phyloP scores from a whole-genome alignment of 2,797 vertebrate species.

The Clangula hyemalis region DNA sequence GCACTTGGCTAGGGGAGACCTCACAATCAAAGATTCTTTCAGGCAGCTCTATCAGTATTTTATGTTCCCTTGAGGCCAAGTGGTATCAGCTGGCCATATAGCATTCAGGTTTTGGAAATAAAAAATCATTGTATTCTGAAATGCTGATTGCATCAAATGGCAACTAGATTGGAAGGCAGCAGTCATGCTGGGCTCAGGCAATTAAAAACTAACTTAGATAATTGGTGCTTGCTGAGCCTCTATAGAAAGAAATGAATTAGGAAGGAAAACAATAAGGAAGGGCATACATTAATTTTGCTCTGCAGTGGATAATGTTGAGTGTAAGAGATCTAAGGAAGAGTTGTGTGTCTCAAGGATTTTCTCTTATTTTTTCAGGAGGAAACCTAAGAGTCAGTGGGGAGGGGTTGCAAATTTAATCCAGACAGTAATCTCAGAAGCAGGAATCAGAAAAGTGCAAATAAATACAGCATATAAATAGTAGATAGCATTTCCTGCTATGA shows the following conservation, averaged over 20 bases:
- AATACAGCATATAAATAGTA: conserved; percentile 9
- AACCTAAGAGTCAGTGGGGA: neutral
- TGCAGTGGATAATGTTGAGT: neutral
- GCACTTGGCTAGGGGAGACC: neutral
- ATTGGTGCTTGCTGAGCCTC: conserved; percentile 45
- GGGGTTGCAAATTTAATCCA: conserved; percentile 41
- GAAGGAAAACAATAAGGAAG: conserved; percentile 55
- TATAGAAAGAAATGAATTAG: conserved; percentile 56
- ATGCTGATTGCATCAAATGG: conserved; percentile 48
- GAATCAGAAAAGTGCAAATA: conserved; percentile 40
- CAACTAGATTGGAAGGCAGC: conserved; percentile 27
- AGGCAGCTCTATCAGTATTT: neutral
- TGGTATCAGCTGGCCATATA: neutral
- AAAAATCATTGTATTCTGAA: neutral
- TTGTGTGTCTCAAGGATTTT: conserved; percentile 10
- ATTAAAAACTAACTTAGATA: conserved; percentile 58
- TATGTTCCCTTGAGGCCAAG: neutral
- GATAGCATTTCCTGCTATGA: neutral
- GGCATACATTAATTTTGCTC: conserved; percentile 40
- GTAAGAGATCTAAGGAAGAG: conserved; percentile 23
- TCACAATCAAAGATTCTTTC: neutral
- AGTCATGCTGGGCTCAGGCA: conserved; percentile 4
- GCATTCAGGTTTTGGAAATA: fast-evolving
- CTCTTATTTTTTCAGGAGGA: neutral
- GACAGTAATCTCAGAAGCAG: neutral